Percentiles rank a stretch among this genome's conserved stretches.
These are phyloP conservation scores for Alloscopus bannaensis DNA, from an alignment of 2,888 invertebrate genomes.

Conservation along the genomic window DNA sequence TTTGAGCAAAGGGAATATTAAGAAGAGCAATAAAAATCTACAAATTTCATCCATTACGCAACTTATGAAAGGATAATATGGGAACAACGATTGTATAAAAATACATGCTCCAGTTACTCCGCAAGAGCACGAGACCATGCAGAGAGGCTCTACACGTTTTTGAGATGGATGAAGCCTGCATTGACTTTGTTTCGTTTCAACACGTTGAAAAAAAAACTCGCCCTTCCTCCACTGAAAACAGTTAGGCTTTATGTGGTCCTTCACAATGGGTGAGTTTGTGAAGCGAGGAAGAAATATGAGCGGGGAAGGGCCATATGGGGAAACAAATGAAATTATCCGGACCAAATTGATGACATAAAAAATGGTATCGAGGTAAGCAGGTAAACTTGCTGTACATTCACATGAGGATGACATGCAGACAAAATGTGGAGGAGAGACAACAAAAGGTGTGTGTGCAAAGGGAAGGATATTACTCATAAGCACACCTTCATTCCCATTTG, in stretches of 20 bases:
- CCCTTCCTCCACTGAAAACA: no score
- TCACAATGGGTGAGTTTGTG: no score
- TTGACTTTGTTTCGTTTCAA: no score
- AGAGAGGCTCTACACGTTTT: no score
- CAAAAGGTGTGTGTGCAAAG: constrained; percentile 28
- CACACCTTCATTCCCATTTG: constrained; percentile 46
- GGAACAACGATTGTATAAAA: constrained; percentile 9
- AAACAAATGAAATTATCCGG: constrained; percentile 69
- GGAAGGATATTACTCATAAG: constrained; percentile 55
- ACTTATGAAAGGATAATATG: no score
- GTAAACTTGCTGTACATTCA: constrained; percentile 20
- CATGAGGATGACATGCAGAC: constrained; percentile 8
- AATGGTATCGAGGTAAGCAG: constrained; percentile 15
- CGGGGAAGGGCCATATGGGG: constrained; percentile 54
- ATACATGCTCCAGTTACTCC: constrained; percentile 55
- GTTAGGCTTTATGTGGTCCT: no score
- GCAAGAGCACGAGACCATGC: no score
- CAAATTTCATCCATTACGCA: constrained; percentile 25
- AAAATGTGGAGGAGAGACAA: neutral
- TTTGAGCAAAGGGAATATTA: no score
- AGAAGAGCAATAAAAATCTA: no score
- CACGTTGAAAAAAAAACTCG: no score
- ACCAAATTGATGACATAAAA: constrained; percentile 57
- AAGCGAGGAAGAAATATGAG: constrained; percentile 9
- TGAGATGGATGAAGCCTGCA: no score